Base-by-base conservation (phyloP, 2,888 invertebrate species). In the Limnephilus lunatus region DNA sequence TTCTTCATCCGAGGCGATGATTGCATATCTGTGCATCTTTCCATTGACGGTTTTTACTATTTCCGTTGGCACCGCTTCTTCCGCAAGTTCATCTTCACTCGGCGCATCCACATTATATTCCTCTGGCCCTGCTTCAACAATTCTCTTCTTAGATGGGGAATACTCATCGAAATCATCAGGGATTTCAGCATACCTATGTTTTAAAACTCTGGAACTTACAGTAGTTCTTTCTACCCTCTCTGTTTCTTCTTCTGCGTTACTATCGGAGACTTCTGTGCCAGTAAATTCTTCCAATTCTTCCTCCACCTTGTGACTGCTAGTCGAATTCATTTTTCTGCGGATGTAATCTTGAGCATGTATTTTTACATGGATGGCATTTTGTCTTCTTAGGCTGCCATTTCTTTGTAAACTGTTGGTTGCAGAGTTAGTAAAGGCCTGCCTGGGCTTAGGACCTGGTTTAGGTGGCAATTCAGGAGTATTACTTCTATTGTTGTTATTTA, bases 21-120 rank as follows among this genome's bases (percentile, higher is more conserved):
- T 96, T 0, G 97, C 97, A 94, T 97, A 97, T 93, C 97, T 95
- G 11, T 94, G 95, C 0, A 95, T 95, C 94, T 97, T 97, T 30
- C 97, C 97, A 25, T 97, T 97, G 0, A 97, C 96, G 80, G 97
- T 97, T 93, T 97, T 97, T 12, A 97, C 97, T 0, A 96, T 96
- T 95, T 96, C 96, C 0, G 96, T 95, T 0, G 95, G 97, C 95
- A 95, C 97, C 1, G n/a, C 68, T 68, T 68, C 68, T 96, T 95
- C 97, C 94, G 95, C 97, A 94, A 95, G 95, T 95, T 95, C 96
- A 90, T 95, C 95, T 82, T 95, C 97, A 94, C 95, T 96, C 35
- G 96, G 96, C 0, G 95, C 95, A 90, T 97, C 97, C 0, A 97
- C 96, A 92, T 97, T 96, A 68, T 96, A 96, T 94, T 96, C 96